phyloP scores from a whole-genome alignment of 2,888 invertebrate genomes.

The Unio delphinus region DNA sequence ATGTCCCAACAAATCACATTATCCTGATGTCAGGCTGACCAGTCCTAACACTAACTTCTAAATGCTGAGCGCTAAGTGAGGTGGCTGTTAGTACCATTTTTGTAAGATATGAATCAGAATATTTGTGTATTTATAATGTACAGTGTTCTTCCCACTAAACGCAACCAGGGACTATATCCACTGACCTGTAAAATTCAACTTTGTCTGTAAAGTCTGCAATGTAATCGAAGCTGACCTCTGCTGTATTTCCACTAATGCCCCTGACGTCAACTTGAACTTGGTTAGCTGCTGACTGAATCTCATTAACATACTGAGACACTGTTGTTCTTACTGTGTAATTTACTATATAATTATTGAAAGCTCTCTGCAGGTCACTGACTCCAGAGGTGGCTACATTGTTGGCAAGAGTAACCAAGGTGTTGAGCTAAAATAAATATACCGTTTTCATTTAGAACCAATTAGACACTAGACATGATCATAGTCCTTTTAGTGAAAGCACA shows the following conservation, averaged over 20 bases:
- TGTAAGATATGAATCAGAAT: too few species aligned
- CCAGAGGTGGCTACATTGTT: slow-evolving; percentile 27
- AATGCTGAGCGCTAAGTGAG: too few species aligned
- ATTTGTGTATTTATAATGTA: too few species aligned
- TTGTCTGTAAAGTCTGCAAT: slow-evolving; percentile 24
- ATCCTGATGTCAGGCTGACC: too few species aligned
- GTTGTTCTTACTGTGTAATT: slow-evolving; percentile 30
- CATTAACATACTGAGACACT: slow-evolving; percentile 27
- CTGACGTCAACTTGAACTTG: slow-evolving; percentile 33
- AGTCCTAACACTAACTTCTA: too few species aligned
- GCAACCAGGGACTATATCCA: neutral
- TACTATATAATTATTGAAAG: slow-evolving; percentile 28
- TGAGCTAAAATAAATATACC: slow-evolving; percentile 29
- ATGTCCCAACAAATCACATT: too few species aligned
- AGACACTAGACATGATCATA: too few species aligned
- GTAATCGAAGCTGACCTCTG: slow-evolving; percentile 28
- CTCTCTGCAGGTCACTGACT: slow-evolving; percentile 30
- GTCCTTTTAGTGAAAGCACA: too few species aligned
- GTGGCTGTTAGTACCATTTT: too few species aligned
- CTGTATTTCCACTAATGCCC: slow-evolving; percentile 28
- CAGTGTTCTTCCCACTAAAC: too few species aligned
- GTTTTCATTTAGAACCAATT: too few species aligned
- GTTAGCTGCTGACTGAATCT: slow-evolving; percentile 32
- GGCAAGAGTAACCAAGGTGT: slow-evolving; percentile 28
- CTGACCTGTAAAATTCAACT: slow-evolving; percentile 50